Evolutionary conservation across 2,888 invertebrate species (phyloP).

Genomic region (Tenthredo mesomela): DNA sequence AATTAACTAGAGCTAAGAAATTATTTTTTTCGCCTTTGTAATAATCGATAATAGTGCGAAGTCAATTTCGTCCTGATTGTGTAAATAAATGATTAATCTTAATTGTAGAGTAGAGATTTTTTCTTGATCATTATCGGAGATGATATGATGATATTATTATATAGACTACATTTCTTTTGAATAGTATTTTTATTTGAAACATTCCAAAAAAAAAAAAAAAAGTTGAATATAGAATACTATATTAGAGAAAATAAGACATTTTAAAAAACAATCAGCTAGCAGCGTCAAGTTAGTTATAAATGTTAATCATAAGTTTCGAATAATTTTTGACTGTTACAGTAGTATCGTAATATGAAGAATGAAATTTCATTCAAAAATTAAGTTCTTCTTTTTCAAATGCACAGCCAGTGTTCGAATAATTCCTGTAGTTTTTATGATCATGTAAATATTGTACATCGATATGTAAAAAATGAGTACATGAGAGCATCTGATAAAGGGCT

Average conservation of each 20-base stretch:
- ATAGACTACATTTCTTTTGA: not conserved
- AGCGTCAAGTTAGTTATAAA: not conserved
- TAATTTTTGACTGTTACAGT: constrained; percentile 9
- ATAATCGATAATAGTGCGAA: not conserved
- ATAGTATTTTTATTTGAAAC: not conserved
- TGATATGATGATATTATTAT: constrained; percentile 1
- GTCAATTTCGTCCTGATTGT: not conserved
- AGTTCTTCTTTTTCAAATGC: not conserved
- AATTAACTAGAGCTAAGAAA: not conserved
- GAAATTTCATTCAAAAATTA: not conserved
- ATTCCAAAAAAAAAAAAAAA: not conserved
- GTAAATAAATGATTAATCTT: constrained; percentile 9
- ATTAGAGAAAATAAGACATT: not conserved
- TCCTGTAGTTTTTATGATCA: constrained; percentile 54
- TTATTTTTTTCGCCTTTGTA: not conserved
- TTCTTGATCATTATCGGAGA: not conserved
- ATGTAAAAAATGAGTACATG: constrained; percentile 63
- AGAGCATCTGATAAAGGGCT: constrained; percentile 61
- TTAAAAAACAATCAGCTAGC: constrained; percentile 18
- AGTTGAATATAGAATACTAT: not conserved
- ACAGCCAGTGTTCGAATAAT: not conserved
- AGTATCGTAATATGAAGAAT: not conserved
- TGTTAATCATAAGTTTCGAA: constrained; percentile 30
- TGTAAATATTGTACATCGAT: constrained; percentile 70
- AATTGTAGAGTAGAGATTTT: not conserved